phyloP scores from a whole-genome alignment of 2,797 vertebrate species.

The Coregonus ussuriensis region DNA sequence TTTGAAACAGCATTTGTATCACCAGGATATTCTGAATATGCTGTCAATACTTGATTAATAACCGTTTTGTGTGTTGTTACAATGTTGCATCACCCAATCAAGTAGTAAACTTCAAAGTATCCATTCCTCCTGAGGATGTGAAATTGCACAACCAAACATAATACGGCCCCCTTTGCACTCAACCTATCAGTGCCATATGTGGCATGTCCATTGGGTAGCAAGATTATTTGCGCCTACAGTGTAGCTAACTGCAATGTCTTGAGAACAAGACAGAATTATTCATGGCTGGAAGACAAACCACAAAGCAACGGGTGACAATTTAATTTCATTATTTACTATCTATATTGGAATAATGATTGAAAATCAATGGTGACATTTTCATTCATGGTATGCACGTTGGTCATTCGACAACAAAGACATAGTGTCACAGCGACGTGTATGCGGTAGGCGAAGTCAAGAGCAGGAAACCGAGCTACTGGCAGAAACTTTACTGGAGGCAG shows the following conservation, averaged over 20 bases:
- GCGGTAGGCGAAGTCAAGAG: no score
- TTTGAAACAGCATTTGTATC: no score
- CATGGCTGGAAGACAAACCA: neutral
- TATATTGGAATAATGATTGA: neutral
- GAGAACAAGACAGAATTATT: slow-evolving; percentile 14
- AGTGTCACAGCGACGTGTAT: no score
- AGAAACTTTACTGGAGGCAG: no score
- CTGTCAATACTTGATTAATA: no score
- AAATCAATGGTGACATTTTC: slow-evolving; percentile 18
- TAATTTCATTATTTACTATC: neutral
- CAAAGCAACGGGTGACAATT: neutral
- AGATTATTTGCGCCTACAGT: slow-evolving; percentile 50
- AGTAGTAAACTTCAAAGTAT: neutral
- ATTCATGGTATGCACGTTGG: slow-evolving; percentile 16
- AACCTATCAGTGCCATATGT: slow-evolving; percentile 58
- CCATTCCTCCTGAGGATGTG: neutral
- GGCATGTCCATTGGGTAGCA: slow-evolving; percentile 31
- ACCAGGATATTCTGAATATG: no score
- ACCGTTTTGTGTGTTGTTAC: no score
- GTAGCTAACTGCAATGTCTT: slow-evolving; percentile 6
- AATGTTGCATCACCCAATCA: neutral
- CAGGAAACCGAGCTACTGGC: no score
- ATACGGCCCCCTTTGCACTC: neutral
- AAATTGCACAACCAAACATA: slow-evolving; percentile 36
- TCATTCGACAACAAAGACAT: neutral